Evolutionary conservation across 1,140 invertebrate species (phyloP).

Genomic region (Megalopta genalis): DNA sequence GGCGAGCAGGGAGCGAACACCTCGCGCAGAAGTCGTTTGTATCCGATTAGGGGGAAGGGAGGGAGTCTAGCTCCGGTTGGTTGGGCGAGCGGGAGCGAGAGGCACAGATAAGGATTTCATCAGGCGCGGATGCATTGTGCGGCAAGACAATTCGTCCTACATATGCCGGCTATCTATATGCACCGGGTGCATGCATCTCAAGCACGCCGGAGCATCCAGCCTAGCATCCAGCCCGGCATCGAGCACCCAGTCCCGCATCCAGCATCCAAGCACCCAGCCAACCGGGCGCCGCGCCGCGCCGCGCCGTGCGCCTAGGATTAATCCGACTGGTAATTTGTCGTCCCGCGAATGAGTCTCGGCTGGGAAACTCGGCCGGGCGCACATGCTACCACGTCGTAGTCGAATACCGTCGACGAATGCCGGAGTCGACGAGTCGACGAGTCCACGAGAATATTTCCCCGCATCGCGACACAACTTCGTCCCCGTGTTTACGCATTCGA

Average conservation of each 20-base stretch:
- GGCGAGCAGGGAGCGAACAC: too few relatives aligned
- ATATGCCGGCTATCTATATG: constrained; percentile 36
- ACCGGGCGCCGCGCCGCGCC: too few relatives aligned
- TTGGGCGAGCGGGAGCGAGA: too few relatives aligned
- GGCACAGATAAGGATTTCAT: constrained; percentile 31
- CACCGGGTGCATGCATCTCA: constrained; percentile 36
- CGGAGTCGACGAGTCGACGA: background rate
- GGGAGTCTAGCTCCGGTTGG: too few relatives aligned
- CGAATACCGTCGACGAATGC: too few relatives aligned
- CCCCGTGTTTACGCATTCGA: background rate
- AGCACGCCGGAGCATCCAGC: constrained; percentile 38
- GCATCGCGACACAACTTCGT: background rate
- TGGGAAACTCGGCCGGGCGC: constrained; percentile 46
- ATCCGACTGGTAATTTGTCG: constrained; percentile 56
- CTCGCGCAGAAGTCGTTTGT: too few relatives aligned
- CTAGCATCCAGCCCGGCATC: constrained; percentile 22
- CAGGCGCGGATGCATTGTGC: constrained; percentile 16
- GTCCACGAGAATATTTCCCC: constrained; percentile 22
- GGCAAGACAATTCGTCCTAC: constrained; percentile 24
- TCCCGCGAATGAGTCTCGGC: constrained; percentile 45
- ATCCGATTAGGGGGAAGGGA: background rate
- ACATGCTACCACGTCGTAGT: constrained; percentile 8
- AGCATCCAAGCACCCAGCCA: too few relatives aligned
- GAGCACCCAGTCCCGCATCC: too few relatives aligned
- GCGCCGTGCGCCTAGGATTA: constrained; percentile 33